Conservation (phyloP, 2,888 invertebrate species). For the Acronicta psi region DNA sequence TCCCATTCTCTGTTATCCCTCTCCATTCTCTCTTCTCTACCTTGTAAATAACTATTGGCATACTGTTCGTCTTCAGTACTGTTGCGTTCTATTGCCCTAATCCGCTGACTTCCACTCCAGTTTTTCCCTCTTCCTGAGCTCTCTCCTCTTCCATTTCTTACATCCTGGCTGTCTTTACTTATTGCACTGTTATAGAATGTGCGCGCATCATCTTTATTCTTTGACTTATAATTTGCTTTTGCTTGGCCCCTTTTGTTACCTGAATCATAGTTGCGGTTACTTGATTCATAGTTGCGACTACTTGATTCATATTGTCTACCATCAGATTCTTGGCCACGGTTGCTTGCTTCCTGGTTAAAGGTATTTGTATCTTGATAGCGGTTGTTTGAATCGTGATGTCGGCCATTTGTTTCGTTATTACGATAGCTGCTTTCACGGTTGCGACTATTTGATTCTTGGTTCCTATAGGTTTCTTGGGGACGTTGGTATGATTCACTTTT, state of each 20-base stretch:
- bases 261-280: conserved; percentile 50
- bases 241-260: conserved; percentile 71
- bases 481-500: conserved; percentile 54
- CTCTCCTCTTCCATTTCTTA: conserved; percentile 74
- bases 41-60: conserved; percentile 76
- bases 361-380: conserved; percentile 48
- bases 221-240: conserved; percentile 72
- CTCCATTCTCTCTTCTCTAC: conserved; percentile 68
- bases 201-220: conserved; percentile 77
- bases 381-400: conserved; percentile 53
- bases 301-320: conserved; percentile 30
- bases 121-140: conserved; percentile 68
- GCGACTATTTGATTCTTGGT: conserved; percentile 61
- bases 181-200: conserved; percentile 82
- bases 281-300: conserved; percentile 35
- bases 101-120: conserved; percentile 77
- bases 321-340: conserved; percentile 58
- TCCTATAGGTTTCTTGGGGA: conserved; percentile 62
- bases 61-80: conserved; percentile 81
- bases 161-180: conserved; percentile 76
- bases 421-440: conserved; percentile 59
- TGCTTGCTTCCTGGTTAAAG: too few relatives aligned
- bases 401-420: conserved; percentile 55
- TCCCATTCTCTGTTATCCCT: conserved; percentile 48
- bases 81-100: conserved; percentile 71